Evolutionary conservation across 2,797 vertebrate species (phyloP).

Genomic region (Cossypha niveicapilla): DNA sequence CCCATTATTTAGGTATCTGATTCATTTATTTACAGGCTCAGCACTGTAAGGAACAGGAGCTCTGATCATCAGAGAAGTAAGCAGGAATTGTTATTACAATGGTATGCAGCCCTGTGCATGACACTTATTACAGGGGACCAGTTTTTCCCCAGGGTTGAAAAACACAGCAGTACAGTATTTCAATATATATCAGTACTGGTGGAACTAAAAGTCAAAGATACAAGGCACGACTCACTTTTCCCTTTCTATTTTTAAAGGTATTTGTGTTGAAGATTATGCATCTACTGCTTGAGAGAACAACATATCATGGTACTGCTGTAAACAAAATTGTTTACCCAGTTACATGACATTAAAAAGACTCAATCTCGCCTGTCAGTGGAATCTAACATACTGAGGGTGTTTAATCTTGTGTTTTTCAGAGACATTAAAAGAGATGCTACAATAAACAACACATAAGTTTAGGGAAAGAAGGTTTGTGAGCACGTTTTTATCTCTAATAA

Average conservation of each 20-base stretch:
- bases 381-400: neutral
- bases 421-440: neutral
- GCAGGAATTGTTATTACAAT: neutral
- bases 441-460: neutral
- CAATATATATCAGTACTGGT: neutral
- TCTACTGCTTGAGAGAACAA: neutral
- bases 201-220: neutral
- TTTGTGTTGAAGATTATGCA: neutral
- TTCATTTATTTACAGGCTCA: slow-evolving; percentile 48
- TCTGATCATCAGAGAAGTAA: neutral
- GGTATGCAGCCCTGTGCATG: neutral
- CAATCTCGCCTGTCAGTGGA: neutral
- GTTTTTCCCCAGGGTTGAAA: neutral
- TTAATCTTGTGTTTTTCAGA: slow-evolving; percentile 5
- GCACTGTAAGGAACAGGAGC: neutral
- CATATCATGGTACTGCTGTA: neutral
- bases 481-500: neutral
- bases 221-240: neutral
- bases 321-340: slow-evolving; percentile 16
- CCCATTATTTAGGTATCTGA: slow-evolving; percentile 22
- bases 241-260: neutral
- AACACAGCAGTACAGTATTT: neutral
- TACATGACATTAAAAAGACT: neutral
- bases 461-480: neutral
- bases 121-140: neutral